phyloP scores from a whole-genome alignment of 2,888 invertebrate species.

The Rapana venosa region DNA sequence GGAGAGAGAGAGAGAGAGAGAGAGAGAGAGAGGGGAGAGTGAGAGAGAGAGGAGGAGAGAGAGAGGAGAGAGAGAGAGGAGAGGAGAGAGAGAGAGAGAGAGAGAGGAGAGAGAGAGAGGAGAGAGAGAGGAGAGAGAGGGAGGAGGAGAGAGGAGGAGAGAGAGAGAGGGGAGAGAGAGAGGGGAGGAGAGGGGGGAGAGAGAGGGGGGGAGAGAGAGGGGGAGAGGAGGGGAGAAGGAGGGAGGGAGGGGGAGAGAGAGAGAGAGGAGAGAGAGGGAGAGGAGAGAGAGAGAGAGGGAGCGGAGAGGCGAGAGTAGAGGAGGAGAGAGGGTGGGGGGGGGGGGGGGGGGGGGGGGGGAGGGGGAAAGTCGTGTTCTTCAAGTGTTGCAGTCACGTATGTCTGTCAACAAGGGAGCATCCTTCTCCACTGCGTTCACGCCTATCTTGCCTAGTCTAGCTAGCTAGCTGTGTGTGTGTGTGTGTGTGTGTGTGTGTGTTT shows the following conservation, averaged over 20 bases:
- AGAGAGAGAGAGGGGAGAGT: too few relatives aligned
- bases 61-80: background rate
- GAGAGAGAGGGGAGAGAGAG: background rate
- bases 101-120: background rate
- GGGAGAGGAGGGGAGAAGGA: background rate
- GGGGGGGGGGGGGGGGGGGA: background rate
- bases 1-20: background rate
- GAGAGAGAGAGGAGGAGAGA: background rate
- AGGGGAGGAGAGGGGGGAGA: too few relatives aligned
- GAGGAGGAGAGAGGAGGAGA: too few relatives aligned
- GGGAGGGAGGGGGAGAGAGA: background rate
- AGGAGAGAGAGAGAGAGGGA: background rate
- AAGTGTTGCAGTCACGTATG: background rate
- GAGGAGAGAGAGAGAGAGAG: too few relatives aligned
- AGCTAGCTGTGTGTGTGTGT: background rate
- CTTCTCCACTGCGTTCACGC: too few relatives aligned
- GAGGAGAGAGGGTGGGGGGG: background rate
- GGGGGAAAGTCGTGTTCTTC: background rate
- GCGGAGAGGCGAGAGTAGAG: background rate
- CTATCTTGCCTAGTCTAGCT: too few relatives aligned
- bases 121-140: slow-evolving; percentile 1
- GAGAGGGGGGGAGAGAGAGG: background rate
- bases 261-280: too few relatives aligned
- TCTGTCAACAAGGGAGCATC: background rate
- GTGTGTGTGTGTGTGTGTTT: background rate